phyloP scores from a whole-genome alignment of 1,140 invertebrate species.

The Druon quercuslanigerum region DNA sequence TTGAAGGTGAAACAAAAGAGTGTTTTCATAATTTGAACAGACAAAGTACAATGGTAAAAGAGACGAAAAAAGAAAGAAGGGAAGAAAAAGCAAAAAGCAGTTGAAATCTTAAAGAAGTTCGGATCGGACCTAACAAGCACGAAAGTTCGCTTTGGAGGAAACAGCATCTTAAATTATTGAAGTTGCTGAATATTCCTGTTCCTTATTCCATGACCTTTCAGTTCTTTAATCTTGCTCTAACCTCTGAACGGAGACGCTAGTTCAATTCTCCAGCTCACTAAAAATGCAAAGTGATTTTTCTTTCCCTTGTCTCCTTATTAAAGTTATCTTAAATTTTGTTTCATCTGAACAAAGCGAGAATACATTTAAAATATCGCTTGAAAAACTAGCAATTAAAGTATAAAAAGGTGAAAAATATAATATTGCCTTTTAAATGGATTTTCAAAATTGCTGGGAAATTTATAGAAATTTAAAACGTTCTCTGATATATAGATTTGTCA shows the following conservation, averaged over 20 bases:
- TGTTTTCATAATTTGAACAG: slow-evolving; percentile 14
- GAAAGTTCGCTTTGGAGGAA: slow-evolving; percentile 28
- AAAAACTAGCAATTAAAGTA: too few relatives aligned
- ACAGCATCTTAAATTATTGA: slow-evolving; percentile 35
- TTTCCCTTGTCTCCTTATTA: slow-evolving; percentile 49
- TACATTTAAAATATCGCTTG: slow-evolving; percentile 11
- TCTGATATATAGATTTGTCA: too few relatives aligned
- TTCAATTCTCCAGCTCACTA: slow-evolving; percentile 37
- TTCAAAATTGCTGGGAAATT: too few relatives aligned
- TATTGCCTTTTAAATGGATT: too few relatives aligned
- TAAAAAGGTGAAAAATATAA: too few relatives aligned
- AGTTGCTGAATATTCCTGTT: slow-evolving; percentile 51
- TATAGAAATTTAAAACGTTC: too few relatives aligned
- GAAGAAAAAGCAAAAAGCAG: slow-evolving; percentile 6
- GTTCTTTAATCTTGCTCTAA: slow-evolving; percentile 51
- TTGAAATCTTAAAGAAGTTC: slow-evolving; percentile 28
- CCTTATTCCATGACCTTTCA: slow-evolving; percentile 39
- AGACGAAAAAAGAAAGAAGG: slow-evolving; percentile 14
- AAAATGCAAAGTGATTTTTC: slow-evolving; percentile 45
- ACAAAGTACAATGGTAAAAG: slow-evolving; percentile 19
- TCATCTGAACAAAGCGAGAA: slow-evolving; percentile 11
- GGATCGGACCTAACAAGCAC: slow-evolving; percentile 30
- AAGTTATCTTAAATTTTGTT: slow-evolving; percentile 12
- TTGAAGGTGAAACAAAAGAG: background rate
- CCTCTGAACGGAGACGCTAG: slow-evolving; percentile 38